Evolutionary conservation across 2,797 vertebrate genomes (phyloP).

Genomic region (Sphenodon punctatus): DNA sequence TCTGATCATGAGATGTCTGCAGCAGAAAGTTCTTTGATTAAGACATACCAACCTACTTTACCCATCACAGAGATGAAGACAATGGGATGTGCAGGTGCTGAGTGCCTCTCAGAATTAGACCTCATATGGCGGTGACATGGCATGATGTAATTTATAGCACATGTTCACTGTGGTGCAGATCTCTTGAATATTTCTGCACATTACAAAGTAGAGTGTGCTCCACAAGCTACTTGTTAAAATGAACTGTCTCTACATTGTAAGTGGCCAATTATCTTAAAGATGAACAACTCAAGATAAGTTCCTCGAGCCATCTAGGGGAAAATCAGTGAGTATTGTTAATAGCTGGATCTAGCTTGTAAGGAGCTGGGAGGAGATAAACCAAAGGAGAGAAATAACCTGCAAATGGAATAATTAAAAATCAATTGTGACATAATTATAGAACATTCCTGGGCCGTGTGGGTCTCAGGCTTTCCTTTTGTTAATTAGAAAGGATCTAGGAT

Average conservation of each 20-base stretch:
- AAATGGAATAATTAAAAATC: constrained; percentile 20
- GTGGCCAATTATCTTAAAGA: constrained; percentile 27
- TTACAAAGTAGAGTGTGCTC: neutral
- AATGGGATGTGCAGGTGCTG: neutral
- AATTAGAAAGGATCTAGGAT: neutral
- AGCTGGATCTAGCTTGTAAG: neutral
- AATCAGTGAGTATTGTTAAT: neutral
- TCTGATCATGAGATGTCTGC: neutral
- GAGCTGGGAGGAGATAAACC: neutral
- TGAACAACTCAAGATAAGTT: constrained; percentile 8
- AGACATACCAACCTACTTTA: neutral
- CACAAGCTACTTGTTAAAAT: neutral
- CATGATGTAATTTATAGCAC: neutral
- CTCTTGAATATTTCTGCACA: neutral
- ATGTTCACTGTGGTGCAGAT: neutral
- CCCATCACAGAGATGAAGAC: accelerated
- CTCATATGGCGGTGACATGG: neutral
- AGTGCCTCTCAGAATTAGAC: neutral
- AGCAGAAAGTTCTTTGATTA: neutral
- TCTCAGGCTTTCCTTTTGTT: neutral
- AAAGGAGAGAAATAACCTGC: neutral
- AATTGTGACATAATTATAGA: neutral
- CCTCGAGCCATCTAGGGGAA: neutral
- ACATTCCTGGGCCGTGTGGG: neutral
- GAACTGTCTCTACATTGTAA: neutral